phyloP scores from a whole-genome alignment of 2,888 invertebrate genomes.

The Helleia helle region DNA sequence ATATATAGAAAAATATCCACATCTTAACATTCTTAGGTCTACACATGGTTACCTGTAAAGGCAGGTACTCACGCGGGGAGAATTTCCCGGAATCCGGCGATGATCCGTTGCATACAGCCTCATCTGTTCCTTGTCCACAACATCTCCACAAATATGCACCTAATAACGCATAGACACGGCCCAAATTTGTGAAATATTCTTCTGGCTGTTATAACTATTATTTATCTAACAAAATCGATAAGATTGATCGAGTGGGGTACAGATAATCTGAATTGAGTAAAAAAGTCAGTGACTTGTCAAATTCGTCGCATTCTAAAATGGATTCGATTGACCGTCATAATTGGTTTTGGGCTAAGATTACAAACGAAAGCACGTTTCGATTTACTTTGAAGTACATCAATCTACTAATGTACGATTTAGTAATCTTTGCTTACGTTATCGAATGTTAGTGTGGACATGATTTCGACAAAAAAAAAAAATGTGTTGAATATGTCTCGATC shows the following conservation, averaged over 20 bases:
- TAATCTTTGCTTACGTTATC: no score
- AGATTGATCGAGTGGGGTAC: constrained; percentile 74
- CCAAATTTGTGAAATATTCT: constrained; percentile 15
- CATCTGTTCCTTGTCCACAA: constrained; percentile 32
- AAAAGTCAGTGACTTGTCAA: constrained; percentile 72
- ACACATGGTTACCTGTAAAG: constrained; percentile 51
- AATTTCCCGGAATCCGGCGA: constrained; percentile 72
- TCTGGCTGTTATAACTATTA: constrained; percentile 26
- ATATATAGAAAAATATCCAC: neutral
- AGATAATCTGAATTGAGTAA: constrained; percentile 61
- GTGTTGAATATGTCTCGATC: no score
- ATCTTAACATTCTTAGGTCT: constrained; percentile 22
- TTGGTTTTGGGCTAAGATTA: constrained; percentile 32
- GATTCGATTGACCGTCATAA: constrained; percentile 37
- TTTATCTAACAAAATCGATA: constrained; percentile 49
- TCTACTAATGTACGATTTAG: no score
- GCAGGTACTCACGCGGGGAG: constrained; percentile 71
- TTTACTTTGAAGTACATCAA: no score
- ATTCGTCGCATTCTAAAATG: constrained; percentile 63
- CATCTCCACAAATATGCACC: constrained; percentile 19
- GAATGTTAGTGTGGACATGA: no score
- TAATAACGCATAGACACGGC: constrained; percentile 16
- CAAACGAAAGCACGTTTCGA: neutral
- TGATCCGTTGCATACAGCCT: constrained; percentile 63
- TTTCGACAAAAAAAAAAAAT: no score